Evolutionary conservation across 2,797 vertebrate genomes (phyloP).

Genomic region (Spinus pinus): DNA sequence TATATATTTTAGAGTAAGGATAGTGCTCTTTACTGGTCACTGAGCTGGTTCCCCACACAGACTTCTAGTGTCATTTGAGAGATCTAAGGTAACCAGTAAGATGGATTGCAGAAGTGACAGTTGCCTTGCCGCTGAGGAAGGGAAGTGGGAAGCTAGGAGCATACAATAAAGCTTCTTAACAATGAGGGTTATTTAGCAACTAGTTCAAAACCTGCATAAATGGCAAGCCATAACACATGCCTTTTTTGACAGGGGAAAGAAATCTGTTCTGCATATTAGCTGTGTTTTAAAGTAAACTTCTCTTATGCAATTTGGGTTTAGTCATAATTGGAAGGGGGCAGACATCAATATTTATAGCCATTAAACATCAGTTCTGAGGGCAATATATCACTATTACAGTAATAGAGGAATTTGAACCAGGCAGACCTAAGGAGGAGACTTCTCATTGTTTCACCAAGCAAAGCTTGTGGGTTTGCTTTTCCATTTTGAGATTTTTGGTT

Average conservation of each 20-base stretch:
- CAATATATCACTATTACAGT: not conserved
- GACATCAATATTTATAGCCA: not conserved
- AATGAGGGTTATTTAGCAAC: not conserved
- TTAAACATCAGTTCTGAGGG: not conserved
- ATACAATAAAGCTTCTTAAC: not conserved
- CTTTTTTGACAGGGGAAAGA: not conserved
- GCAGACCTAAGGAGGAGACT: not conserved
- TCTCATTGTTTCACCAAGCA: not conserved
- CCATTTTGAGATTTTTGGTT: not conserved
- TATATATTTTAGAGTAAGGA: not conserved
- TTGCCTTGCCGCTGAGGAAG: not conserved
- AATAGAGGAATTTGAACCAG: not conserved
- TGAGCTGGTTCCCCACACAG: not conserved
- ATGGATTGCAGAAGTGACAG: not conserved
- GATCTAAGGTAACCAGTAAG: not conserved
- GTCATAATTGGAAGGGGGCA: not conserved
- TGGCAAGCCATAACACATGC: not conserved
- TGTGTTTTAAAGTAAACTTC: not conserved
- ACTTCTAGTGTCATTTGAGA: not conserved
- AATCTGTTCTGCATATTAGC: not conserved
- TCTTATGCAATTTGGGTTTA: not conserved
- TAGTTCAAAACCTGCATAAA: not conserved
- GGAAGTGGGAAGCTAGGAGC: not conserved
- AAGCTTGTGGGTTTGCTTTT: not conserved
- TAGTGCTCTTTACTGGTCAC: not conserved